A percentile compares a stretch with the other conserved stretches of the same genome.
Evolutionary conservation across 2,797 vertebrate genomes (phyloP).

Genomic region (Gymnothorax reevesii): DNA sequence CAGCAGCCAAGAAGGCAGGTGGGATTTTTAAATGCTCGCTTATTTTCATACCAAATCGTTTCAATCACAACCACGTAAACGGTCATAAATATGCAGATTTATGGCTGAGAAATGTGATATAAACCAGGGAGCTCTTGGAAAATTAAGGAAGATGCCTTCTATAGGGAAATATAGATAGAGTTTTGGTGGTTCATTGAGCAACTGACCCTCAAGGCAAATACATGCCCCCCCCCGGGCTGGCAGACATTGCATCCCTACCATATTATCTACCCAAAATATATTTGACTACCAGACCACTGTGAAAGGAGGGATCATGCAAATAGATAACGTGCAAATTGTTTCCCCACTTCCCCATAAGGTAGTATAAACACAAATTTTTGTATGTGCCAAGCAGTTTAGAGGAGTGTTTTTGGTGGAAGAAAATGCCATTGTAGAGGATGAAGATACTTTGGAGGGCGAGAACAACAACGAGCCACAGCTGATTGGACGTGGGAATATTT

Average conservation of each 20-base stretch:
- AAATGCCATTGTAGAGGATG: no score
- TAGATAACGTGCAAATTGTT: background rate
- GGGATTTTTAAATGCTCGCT: slow-evolving; percentile 53
- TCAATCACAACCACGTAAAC: background rate
- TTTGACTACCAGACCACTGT: background rate
- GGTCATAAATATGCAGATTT: background rate
- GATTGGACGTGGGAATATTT: no score
- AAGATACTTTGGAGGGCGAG: no score
- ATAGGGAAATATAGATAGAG: background rate
- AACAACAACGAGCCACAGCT: no score
- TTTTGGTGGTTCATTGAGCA: background rate
- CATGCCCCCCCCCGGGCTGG: no score
- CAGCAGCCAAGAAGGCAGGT: slow-evolving; percentile 51
- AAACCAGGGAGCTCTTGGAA: background rate
- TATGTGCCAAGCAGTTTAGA: no score
- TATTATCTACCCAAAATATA: background rate
- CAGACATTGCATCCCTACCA: background rate
- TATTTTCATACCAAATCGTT: slow-evolving; percentile 5
- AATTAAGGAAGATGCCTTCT: background rate
- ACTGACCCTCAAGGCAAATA: no score
- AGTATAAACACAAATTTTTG: no score
- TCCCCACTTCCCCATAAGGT: no score
- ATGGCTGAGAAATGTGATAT: background rate
- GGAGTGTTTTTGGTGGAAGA: no score
- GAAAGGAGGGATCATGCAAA: background rate